Conservation (phyloP, 2,888 invertebrate species). For the Ecdyonurus torrentis region DNA sequence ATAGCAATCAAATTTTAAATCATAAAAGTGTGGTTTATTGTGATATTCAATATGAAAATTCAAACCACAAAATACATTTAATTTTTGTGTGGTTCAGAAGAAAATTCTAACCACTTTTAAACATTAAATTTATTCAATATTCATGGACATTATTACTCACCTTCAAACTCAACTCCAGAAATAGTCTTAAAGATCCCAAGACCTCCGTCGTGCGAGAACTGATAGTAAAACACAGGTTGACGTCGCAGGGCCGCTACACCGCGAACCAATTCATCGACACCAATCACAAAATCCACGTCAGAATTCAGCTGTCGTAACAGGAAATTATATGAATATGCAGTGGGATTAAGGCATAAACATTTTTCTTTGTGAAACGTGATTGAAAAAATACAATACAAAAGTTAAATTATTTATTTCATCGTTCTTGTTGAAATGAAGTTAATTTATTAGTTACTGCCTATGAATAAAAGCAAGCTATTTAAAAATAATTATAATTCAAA, state of each 20-base stretch:
- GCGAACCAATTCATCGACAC: conserved; percentile 6
- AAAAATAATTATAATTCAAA: background rate
- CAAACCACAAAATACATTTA: too few species aligned
- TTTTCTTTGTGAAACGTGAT: background rate
- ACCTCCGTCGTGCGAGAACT: conserved; percentile 11
- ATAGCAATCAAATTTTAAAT: too few species aligned
- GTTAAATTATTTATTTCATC: too few species aligned
- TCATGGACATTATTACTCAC: background rate
- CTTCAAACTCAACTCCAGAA: background rate
- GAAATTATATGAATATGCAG: background rate
- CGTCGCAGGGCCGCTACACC: background rate
- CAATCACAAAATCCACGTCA: conserved; percentile 9
- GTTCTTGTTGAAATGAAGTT: too few species aligned
- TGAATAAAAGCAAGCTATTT: background rate
- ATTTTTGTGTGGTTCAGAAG: too few species aligned
- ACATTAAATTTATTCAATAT: background rate
- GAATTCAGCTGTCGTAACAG: conserved; percentile 10
- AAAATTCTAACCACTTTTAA: too few species aligned
- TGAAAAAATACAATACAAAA: background rate
- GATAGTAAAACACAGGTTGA: conserved; percentile 9
- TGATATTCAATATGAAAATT: too few species aligned
- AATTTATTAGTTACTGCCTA: too few species aligned
- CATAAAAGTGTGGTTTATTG: too few species aligned
- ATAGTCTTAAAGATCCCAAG: conserved; percentile 11
- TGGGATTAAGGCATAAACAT: background rate